Base-by-base conservation (phyloP, 2,888 invertebrate species). In the Orgyia antiqua region DNA sequence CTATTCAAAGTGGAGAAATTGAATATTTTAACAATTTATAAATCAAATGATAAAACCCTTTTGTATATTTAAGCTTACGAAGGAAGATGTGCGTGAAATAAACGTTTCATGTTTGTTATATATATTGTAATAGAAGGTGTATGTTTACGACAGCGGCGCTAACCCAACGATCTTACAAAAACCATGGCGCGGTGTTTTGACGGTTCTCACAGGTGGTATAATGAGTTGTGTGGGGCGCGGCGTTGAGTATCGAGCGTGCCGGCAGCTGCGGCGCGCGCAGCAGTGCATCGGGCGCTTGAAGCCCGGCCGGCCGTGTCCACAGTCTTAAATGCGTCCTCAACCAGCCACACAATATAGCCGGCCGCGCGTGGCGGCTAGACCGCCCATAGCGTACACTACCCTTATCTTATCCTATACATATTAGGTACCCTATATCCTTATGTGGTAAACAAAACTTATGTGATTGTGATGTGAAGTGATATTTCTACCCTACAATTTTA, bases 161-260 rank as follows among this genome's bases (percentile, higher is more conserved):
- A n/a, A n/a, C n/a, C n/a, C n/a, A n/a, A n/a, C n/a, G n/a, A n/a
- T n/a, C n/a, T n/a, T n/a, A n/a, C n/a, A n/a, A n/a, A n/a, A n/a
- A n/a, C 69, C 66, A 69, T 70, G 66, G 60, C 63, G 68, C 64
- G 69, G 68, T 80, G 82, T 83, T 79, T 68, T 79, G 83, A 74
- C 76, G 66, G 73, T 71, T 75, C 76, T 71, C 70, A 83, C 83
- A 84, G 83, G 84, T 84, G 83, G 79, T 71, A 72, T 72, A 71
- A 58, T 61, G 63, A 68, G 62, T 51, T 51, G 51, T 60, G 64
- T 67, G 72, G 79, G 80, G 82, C 76, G 83, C 76, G 80, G 63
- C 62, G 66, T 56, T 53, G 58, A 45, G 13, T 68, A 71, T 66
- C 61, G 71, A 72, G 69, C 72, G 65, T 47, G 53, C 37, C 42